Base-by-base conservation (phyloP, 2,113 vertebrate species). In the Boleophthalmus pectinirostris region DNA sequence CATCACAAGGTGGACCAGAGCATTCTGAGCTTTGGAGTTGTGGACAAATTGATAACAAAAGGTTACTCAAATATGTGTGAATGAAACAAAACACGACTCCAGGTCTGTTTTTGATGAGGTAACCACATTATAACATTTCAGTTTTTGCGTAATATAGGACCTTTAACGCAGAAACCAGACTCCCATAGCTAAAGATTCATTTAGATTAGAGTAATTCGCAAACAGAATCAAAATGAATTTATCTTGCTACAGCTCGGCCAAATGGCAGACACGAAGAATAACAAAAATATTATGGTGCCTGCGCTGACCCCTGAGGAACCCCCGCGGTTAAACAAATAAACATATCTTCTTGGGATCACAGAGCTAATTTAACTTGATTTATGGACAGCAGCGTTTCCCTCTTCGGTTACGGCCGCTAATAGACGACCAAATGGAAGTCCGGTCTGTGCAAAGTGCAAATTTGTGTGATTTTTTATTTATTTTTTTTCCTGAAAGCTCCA, bases 401-500 rank as follows among this genome's bases (percentile, higher is more conserved):
- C 15, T 18, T 61, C 25, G 9, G 5, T 61, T 25, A 29, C 24
- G 33, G 25, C 25, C 25, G 16, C 15, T 33, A 58, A 25, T 18
- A 8, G 14, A 4, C 23, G 0, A 25, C 21, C 24, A 23, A 25
- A 58, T 58, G 24, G 24, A 58, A 25, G 56, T 25, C 56, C 12
- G 23, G 23, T 25, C 24, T 25, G n/a, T n/a, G 56, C 23, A 58
- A 25, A 58, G 12, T 25, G 12, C 11, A 58, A 25, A 15, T 58
- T 1, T n/a, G n/a, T n/a, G n/a, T n/a, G n/a, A n/a, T n/a, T n/a
- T n/a, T n/a, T n/a, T n/a, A n/a, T n/a, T 2, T 58, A 13, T 25
- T 25, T 56, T 64, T 13, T 58, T 24, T 64, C 16, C 35, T 49
- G 18, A 69, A 49, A 78, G 69, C 8, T 60, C 43, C 24, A 8